phyloP scores from a whole-genome alignment of 2,888 invertebrate species.

The Drosophila hamatofila region DNA sequence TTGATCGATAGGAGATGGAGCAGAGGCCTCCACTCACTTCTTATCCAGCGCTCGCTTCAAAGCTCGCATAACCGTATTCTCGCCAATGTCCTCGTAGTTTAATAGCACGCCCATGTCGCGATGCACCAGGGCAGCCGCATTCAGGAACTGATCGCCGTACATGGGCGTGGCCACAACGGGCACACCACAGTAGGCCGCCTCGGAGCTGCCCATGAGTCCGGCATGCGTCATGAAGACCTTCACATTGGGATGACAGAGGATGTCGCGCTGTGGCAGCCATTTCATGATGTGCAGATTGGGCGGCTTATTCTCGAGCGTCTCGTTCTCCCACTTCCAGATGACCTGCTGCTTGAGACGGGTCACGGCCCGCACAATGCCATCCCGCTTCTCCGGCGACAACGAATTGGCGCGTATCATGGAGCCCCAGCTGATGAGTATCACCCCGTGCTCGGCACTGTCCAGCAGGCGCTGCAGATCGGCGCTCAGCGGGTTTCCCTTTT shows the following conservation, averaged over 20 bases:
- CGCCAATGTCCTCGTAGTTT: conserved; percentile 86
- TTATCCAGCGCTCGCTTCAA: conserved; percentile 85
- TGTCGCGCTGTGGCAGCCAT: conserved; percentile 91
- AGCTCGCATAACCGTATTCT: conserved; percentile 86
- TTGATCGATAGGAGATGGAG: background rate
- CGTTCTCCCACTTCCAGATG: conserved; percentile 91
- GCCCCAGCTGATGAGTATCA: conserved; percentile 90
- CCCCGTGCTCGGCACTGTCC: conserved; percentile 88
- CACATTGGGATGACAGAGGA: conserved; percentile 91
- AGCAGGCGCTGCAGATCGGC: conserved; percentile 87
- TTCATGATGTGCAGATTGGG: conserved; percentile 88
- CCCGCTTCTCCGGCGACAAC: conserved; percentile 87
- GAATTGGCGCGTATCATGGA: conserved; percentile 89
- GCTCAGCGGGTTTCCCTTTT: conserved; percentile 81
- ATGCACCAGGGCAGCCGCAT: conserved; percentile 86
- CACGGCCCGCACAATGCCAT: conserved; percentile 87
- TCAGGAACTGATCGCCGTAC: conserved; percentile 89
- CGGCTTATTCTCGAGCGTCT: conserved; percentile 87
- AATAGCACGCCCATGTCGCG: conserved; percentile 87
- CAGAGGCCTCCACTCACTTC: conserved; percentile 84
- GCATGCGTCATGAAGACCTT: conserved; percentile 90
- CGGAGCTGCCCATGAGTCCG: conserved; percentile 90
- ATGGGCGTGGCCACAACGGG: conserved; percentile 89
- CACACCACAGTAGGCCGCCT: conserved; percentile 88
- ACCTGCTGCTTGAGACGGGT: conserved; percentile 87